A percentile compares a stretch with the other conserved stretches of the same genome.
These are phyloP conservation scores for Melieria crassipennis DNA, from an alignment of 2,888 invertebrate genomes.

Conservation along the genomic window DNA sequence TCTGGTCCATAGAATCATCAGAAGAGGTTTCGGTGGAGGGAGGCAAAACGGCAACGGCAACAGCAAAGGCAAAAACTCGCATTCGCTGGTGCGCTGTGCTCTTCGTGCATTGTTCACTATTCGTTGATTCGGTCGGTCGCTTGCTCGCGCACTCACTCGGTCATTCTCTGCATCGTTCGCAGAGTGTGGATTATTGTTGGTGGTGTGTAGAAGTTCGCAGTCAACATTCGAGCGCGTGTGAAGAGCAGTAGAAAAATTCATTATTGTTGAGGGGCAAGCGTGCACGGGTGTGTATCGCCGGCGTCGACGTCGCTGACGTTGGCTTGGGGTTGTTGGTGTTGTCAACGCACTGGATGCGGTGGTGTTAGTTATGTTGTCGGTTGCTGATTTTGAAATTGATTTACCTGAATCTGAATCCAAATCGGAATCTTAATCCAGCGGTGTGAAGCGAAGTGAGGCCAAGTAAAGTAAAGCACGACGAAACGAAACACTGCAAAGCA, in stretches of 20 bases:
- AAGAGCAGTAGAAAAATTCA: conserved; percentile 34
- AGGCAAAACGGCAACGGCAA: not conserved
- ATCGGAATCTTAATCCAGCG: conserved; percentile 36
- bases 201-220: conserved; percentile 7
- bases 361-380: conserved; percentile 39
- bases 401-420: conserved; percentile 51
- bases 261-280: conserved; percentile 36
- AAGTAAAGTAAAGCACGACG: not conserved
- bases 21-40: not conserved
- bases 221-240: conserved; percentile 23
- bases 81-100: not conserved
- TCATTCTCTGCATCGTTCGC: conserved; percentile 18
- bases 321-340: conserved; percentile 30
- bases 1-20: too few relatives aligned
- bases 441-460: not conserved
- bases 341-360: conserved; percentile 19
- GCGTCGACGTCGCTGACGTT: conserved; percentile 30
- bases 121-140: conserved; percentile 13
- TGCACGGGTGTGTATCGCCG: conserved; percentile 35
- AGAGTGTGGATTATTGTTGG: conserved; percentile 5
- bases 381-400: conserved; percentile 53
- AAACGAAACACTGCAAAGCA: conserved; percentile 1
- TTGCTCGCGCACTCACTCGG: conserved; percentile 7
- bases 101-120: conserved; percentile 1
- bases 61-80: not conserved